Evolutionary conservation across 2,797 vertebrate genomes (phyloP).

Genomic region (Synanceia verrucosa): DNA sequence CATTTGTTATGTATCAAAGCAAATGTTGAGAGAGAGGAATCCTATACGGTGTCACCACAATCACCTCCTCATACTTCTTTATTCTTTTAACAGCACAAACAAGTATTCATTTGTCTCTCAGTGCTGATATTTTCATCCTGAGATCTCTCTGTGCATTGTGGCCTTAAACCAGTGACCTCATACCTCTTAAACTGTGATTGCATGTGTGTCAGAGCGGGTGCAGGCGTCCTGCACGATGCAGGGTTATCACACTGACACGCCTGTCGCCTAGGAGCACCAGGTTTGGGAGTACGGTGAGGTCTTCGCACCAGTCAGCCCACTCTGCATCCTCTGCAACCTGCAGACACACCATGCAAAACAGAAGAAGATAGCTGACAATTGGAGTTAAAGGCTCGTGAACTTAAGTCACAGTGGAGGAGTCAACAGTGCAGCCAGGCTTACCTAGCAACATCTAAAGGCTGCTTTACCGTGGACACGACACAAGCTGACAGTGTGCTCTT

Average conservation of each 20-base stretch:
- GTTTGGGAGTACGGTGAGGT: slow-evolving; percentile 49
- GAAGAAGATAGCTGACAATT: slow-evolving; percentile 80
- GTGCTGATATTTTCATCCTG: slow-evolving; percentile 29
- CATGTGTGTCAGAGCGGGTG: slow-evolving; percentile 58
- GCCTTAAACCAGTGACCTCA: slow-evolving; percentile 57
- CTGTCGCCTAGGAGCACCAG: slow-evolving; percentile 75
- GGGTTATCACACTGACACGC: slow-evolving; percentile 77
- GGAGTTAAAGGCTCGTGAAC: slow-evolving; percentile 74
- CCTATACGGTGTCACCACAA: slow-evolving; percentile 22
- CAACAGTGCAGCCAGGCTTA: slow-evolving; percentile 52
- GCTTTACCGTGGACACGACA: slow-evolving; percentile 48
- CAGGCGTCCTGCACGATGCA: slow-evolving; percentile 43
- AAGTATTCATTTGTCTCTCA: slow-evolving; percentile 48
- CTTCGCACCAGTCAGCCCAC: slow-evolving; percentile 69
- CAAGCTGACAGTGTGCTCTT: slow-evolving; percentile 53
- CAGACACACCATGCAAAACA: slow-evolving; percentile 70
- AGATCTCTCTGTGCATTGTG: slow-evolving; percentile 25
- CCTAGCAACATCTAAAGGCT: slow-evolving; percentile 47
- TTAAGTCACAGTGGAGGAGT: slow-evolving; percentile 62
- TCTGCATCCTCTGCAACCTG: slow-evolving; percentile 52
- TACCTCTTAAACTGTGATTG: slow-evolving; percentile 57
- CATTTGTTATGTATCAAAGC: slow-evolving; percentile 73
- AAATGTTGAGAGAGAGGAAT: slow-evolving; percentile 60
- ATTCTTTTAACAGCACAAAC: slow-evolving; percentile 52
- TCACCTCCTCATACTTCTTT: slow-evolving; percentile 29